Evolutionary conservation across 2,888 invertebrate genomes (phyloP).

Genomic region (Orthosia cruda): DNA sequence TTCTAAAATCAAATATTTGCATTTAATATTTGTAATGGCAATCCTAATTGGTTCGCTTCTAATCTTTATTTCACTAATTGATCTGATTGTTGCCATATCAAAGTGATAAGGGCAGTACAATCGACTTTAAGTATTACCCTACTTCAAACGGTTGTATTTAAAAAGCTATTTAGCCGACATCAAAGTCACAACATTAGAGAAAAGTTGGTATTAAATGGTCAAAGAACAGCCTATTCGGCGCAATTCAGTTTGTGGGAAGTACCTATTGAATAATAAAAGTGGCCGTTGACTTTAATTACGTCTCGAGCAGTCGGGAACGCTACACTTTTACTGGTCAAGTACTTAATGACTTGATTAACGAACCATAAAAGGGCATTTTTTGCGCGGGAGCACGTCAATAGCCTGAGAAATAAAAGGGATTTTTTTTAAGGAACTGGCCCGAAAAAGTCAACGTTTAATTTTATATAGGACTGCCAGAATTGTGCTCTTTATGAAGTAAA

Average conservation of each 20-base stretch:
- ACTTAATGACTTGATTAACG: slow-evolving; percentile 79
- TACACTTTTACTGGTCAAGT: slow-evolving; percentile 65
- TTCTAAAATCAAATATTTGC: slow-evolving; percentile 14
- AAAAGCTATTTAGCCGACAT: slow-evolving; percentile 68
- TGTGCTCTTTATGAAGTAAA: slow-evolving; percentile 62
- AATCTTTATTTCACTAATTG: slow-evolving; percentile 45
- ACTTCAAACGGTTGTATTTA: slow-evolving; percentile 64
- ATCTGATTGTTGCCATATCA: slow-evolving; percentile 41
- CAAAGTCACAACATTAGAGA: slow-evolving; percentile 70
- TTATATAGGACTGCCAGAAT: slow-evolving; percentile 61
- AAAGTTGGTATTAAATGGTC: slow-evolving; percentile 64
- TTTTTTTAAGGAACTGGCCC: slow-evolving; percentile 42
- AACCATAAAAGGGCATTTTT: slow-evolving; percentile 73
- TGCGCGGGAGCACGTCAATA: slow-evolving; percentile 56
- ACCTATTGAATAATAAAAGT: slow-evolving; percentile 72
- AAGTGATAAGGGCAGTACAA: slow-evolving; percentile 54
- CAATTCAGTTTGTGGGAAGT: slow-evolving; percentile 66
- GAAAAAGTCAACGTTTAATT: slow-evolving; percentile 62
- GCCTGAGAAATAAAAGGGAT: slow-evolving; percentile 57
- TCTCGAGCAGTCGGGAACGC: slow-evolving; percentile 62
- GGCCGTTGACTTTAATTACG: slow-evolving; percentile 73
- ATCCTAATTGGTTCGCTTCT: slow-evolving; percentile 28
- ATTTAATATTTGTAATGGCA: slow-evolving; percentile 29
- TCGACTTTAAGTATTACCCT: slow-evolving; percentile 56
- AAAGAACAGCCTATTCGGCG: slow-evolving; percentile 62